Base-by-base conservation (phyloP, 2,113 vertebrate species). In the Entelurus aequoreus region DNA sequence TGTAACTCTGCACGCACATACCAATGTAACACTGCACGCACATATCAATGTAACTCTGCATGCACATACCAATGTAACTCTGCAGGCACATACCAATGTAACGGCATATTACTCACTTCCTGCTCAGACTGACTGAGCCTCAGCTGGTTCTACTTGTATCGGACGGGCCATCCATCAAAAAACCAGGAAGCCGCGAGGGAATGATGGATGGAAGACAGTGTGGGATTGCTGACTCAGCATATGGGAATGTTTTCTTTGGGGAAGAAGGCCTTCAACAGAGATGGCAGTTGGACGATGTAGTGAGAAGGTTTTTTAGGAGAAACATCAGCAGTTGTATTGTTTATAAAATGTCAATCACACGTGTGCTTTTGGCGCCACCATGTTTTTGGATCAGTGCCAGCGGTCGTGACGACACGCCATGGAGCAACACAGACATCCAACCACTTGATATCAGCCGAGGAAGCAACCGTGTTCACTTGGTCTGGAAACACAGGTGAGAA, bases 181-280 rank as follows among this genome's bases (percentile, higher is more conserved):
- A 66, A 76, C 76, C 72, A 66, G 64, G 66, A 71, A 61, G 62
- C 73, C 69, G 67, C 68, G 72, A 21, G 57, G 72, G 60, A 70
- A 69, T 65, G 73, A 81, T 76, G 73, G 75, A 77, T 72, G 69
- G 63, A 72, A 76, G 64, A 74, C 74, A 81, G 71, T 68, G 76
- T 16, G 56, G 72, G 68, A 72, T 66, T 79, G 86, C 84, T 88
- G 79, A 86, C 71, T 75, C 2, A 15, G 79, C 81, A 84, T 76
- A 80, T 78, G 78, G 83, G 79, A 85, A 85, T 80, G 84, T 78
- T 85, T 84, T 81, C 75, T 76, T 79, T 82, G 66, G 77, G 79
- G 76, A 81, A 59, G 59, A 69, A 63, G 72, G 68, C 74, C 82
- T 82, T 84, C 74, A 66, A 37, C 62, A 37, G 74, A 78, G 71